These are phyloP conservation scores for Acanthosepion lycidas DNA, from an alignment of 2,888 invertebrate genomes.

Conservation along the genomic window DNA sequence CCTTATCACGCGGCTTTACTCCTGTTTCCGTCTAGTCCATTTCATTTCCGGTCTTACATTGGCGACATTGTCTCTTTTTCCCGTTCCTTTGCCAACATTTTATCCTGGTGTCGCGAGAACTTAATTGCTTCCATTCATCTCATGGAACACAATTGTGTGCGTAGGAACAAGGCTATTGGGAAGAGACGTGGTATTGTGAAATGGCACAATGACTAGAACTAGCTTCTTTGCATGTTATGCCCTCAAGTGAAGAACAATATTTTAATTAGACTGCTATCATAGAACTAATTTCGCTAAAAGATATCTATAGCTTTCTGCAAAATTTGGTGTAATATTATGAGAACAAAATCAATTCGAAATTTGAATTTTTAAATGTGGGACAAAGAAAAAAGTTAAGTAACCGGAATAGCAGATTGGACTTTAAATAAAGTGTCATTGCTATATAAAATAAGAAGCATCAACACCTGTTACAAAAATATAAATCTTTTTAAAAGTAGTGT, in stretches of 20 bases:
- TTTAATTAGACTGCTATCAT: background rate
- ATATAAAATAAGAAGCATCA: too few species aligned
- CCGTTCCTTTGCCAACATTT: background rate
- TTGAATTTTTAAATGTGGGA: too few species aligned
- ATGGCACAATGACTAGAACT: background rate
- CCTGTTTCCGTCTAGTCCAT: background rate
- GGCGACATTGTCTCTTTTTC: background rate
- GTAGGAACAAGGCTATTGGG: background rate
- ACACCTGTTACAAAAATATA: too few species aligned
- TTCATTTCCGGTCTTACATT: conserved; percentile 20
- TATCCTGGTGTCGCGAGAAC: background rate
- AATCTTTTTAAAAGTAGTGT: too few species aligned
- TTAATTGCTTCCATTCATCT: conserved; percentile 11
- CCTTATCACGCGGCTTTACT: background rate
- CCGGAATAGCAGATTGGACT: too few species aligned
- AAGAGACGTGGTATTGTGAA: background rate
- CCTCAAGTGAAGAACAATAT: conserved; percentile 1
- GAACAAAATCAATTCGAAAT: too few species aligned
- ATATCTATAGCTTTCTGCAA: background rate
- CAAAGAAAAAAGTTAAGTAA: too few species aligned
- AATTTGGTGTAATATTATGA: too few species aligned
- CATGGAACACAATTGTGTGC: background rate
- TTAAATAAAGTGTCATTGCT: too few species aligned
- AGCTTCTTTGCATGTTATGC: background rate
- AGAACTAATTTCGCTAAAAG: background rate